Evolutionary conservation across 2,113 vertebrate genomes (phyloP).

Genomic region (Tautogolabrus adspersus): DNA sequence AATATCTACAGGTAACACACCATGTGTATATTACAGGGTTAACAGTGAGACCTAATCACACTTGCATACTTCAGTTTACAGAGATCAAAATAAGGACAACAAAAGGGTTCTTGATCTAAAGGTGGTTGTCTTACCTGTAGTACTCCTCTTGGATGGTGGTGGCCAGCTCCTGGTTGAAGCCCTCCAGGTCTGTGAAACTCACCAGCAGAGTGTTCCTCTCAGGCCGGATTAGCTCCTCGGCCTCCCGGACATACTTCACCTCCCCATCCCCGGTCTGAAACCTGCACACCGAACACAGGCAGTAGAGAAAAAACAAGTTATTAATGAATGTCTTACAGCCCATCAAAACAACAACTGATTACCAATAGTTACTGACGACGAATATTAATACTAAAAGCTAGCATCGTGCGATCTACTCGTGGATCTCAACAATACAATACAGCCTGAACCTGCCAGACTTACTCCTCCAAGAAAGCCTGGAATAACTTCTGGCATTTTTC

Average conservation of each 20-base stretch:
- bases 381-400: background rate
- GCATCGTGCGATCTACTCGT: background rate
- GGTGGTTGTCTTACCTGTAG: constrained; percentile 86
- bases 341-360: background rate
- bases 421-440: constrained; percentile 9
- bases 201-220: constrained; percentile 95
- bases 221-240: constrained; percentile 95
- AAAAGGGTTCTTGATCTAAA: background rate
- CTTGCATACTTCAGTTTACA: too few relatives aligned
- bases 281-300: constrained; percentile 66
- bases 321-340: fast-evolving
- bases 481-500: constrained; percentile 99
- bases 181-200: constrained; percentile 94
- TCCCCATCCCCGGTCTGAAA: constrained; percentile 94
- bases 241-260: constrained; percentile 92
- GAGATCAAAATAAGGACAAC: too few relatives aligned
- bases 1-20: too few relatives aligned
- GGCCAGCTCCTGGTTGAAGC: constrained; percentile 97
- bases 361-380: too few relatives aligned
- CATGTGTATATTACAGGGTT: too few relatives aligned
- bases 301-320: background rate
- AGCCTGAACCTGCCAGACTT: constrained; percentile 76
- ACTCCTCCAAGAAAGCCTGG: constrained; percentile 98
- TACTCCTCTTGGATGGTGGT: constrained; percentile 98
- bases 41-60: too few relatives aligned